Evolutionary conservation across 2,113 vertebrate species (phyloP).

Genomic region (Erythrolamprus reginae): DNA sequence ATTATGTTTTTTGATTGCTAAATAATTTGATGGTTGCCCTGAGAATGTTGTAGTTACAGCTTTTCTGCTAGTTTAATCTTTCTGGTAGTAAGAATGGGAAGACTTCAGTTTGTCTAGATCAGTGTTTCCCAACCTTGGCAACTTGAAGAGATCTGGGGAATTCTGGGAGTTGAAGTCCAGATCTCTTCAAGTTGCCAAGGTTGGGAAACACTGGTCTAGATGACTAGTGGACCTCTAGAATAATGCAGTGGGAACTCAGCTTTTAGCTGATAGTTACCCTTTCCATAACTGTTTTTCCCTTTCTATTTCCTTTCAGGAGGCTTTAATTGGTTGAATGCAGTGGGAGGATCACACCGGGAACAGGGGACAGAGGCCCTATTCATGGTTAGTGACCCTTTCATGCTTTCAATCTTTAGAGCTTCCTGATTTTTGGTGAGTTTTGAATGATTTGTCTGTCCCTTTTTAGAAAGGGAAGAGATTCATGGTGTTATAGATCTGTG

Average conservation of each 20-base stretch:
- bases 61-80: background rate
- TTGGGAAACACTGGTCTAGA: too few relatives aligned
- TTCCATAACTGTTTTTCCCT: constrained; percentile 52
- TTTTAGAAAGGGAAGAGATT: constrained; percentile 17
- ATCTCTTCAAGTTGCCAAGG: too few relatives aligned
- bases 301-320: constrained; percentile 64
- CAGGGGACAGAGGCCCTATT: constrained; percentile 57
- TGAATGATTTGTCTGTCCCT: background rate
- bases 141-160: too few relatives aligned
- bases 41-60: background rate
- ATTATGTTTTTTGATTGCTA: background rate
- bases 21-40: background rate
- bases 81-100: background rate
- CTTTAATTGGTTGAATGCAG: constrained; percentile 63
- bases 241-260: background rate
- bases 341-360: constrained; percentile 61
- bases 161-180: too few relatives aligned
- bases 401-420: constrained; percentile 66
- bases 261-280: constrained; percentile 18
- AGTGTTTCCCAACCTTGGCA: too few relatives aligned
- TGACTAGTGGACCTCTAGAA: background rate
- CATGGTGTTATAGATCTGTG: background rate
- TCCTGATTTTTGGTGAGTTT: constrained; percentile 53
- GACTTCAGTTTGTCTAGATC: background rate
- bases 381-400: constrained; percentile 66